phyloP scores from a whole-genome alignment of 2,797 vertebrate species.

The Tachyglossus aculeatus region DNA sequence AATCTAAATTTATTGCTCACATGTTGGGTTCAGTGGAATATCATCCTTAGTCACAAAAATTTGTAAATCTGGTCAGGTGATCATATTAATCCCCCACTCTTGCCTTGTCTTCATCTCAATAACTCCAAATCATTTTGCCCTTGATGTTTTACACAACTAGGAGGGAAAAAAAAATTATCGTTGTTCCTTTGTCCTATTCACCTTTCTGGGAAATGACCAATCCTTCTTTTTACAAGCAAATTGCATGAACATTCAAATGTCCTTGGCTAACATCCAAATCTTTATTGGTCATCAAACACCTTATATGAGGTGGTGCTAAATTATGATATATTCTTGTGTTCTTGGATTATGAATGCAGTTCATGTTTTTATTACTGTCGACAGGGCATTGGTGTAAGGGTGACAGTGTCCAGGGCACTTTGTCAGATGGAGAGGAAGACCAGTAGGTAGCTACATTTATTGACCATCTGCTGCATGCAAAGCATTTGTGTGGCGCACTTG shows the following conservation, averaged over 20 bases:
- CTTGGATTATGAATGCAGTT: conserved; percentile 50
- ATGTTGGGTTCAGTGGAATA: too few relatives aligned
- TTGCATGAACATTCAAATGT: conserved; percentile 33
- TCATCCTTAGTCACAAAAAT: too few relatives aligned
- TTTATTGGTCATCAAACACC: conserved; percentile 66
- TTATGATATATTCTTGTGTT: conserved; percentile 53
- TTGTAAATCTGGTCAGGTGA: not conserved
- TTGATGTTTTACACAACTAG: not conserved
- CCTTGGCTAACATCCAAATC: conserved; percentile 53
- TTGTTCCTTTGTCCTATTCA: conserved; percentile 14
- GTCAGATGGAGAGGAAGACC: too few relatives aligned
- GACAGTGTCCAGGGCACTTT: conserved; percentile 25
- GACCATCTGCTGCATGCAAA: too few relatives aligned
- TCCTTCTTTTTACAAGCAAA: conserved; percentile 54
- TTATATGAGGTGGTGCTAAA: conserved; percentile 66
- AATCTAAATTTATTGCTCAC: too few relatives aligned
- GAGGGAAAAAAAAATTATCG: not conserved
- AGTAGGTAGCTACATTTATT: too few relatives aligned
- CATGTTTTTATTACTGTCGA: conserved; percentile 43
- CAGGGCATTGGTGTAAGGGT: conserved; percentile 9
- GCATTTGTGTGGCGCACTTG: too few relatives aligned
- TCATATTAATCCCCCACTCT: not conserved
- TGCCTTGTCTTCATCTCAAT: conserved; percentile 12
- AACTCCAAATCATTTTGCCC: not conserved
- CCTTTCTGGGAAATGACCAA: conserved; percentile 53